These are phyloP conservation scores for Megamerina dolium DNA, from an alignment of 2,888 invertebrate species.

Conservation along the genomic window DNA sequence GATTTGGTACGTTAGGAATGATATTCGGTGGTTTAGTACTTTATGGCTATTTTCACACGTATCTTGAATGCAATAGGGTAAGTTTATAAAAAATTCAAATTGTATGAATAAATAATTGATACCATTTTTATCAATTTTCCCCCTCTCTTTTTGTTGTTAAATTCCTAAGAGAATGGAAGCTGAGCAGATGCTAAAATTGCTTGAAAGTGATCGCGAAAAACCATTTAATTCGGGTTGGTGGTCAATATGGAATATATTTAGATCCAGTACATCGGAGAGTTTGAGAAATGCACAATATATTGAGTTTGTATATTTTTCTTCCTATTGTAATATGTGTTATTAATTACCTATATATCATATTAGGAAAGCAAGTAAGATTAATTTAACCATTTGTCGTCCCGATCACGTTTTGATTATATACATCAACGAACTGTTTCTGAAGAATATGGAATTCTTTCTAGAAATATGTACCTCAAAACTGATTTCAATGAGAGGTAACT, in stretches of 20 bases:
- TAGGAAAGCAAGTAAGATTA: constrained; percentile 33
- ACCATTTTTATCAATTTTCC: too few species aligned
- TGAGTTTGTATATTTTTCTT: too few species aligned
- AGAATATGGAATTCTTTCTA: constrained; percentile 33
- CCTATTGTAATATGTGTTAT: too few species aligned
- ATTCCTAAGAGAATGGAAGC: constrained; percentile 33
- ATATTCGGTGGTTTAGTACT: constrained; percentile 24
- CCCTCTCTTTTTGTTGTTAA: too few species aligned
- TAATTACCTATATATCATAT: too few species aligned
- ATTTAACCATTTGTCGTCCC: constrained; percentile 36
- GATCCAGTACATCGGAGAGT: too few species aligned
- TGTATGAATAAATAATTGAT: neutral
- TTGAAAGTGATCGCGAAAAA: constrained; percentile 19
- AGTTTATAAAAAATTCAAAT: constrained; percentile 1
- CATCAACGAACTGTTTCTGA: constrained; percentile 37
- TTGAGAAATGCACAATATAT: too few species aligned
- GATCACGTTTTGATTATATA: constrained; percentile 42
- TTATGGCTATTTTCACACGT: constrained; percentile 36
- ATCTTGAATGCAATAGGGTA: constrained; percentile 42
- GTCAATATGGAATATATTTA: constrained; percentile 16
- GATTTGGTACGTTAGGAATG: constrained; percentile 22
- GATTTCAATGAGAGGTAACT: constrained; percentile 23
- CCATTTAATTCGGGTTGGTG: constrained; percentile 14
- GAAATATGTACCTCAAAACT: constrained; percentile 28
- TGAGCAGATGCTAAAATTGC: constrained; percentile 28